Conservation (phyloP, 1,140 invertebrate genomes). For the Cecropterus lyciades region DNA sequence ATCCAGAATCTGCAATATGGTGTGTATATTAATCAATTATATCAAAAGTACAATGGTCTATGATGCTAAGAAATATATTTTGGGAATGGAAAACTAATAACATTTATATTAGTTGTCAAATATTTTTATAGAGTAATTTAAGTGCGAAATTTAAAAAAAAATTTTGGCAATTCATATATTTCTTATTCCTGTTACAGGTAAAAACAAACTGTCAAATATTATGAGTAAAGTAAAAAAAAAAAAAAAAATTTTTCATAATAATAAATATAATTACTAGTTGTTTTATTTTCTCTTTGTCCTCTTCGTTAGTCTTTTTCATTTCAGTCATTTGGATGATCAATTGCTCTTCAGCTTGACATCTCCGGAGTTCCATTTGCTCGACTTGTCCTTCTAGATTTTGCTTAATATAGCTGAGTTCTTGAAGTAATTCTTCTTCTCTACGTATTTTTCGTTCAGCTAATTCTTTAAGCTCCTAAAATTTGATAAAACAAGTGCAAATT, state of each 20-base stretch:
- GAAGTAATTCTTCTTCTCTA: constrained; percentile 60
- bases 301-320: constrained; percentile 75
- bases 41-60: neutral
- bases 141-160: too few relatives aligned
- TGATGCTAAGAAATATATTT: too few relatives aligned
- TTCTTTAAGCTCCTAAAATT: constrained; percentile 66
- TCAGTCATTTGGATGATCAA: constrained; percentile 79
- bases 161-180: too few relatives aligned
- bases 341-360: constrained; percentile 71
- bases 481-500: too few relatives aligned
- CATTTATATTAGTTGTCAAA: too few relatives aligned
- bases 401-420: constrained; percentile 74
- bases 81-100: too few relatives aligned
- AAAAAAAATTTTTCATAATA: too few relatives aligned
- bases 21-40: neutral
- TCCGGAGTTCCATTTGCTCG: constrained; percentile 77
- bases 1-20: constrained; percentile 16
- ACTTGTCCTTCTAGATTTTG: constrained; percentile 80
- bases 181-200: too few relatives aligned
- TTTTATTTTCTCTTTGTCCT: constrained; percentile 81
- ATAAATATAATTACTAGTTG: constrained; percentile 64
- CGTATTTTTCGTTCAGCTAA: constrained; percentile 60
- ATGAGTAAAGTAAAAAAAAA: too few relatives aligned
- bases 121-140: too few relatives aligned
- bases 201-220: too few relatives aligned